Evolutionary conservation across 92 coral and sea anemone species (phyloP), one percentile per base, ranked within the genome.

Genomic region (Umimayanthus kanabou): DNA sequence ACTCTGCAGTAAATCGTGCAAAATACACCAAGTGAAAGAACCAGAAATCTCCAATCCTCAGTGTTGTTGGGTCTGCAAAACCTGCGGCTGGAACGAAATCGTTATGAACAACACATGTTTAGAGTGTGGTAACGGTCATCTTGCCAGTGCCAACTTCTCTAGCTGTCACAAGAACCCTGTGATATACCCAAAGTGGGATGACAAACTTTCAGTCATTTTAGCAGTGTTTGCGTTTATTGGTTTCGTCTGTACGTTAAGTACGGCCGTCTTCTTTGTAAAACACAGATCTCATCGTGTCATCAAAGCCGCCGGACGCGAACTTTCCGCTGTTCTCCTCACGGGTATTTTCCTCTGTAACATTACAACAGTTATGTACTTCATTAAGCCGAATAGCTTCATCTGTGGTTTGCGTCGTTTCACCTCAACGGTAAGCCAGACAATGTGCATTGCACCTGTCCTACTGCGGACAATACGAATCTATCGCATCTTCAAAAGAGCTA

Each of bases 301-400:
- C 49, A 90, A 90, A 75, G 92, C 92, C 23, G 85, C 92, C 15
- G 88, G 92, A 40, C 89, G 92, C 47, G 92, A 90, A 75, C 92
- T 90, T 9, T 72, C 92, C 2, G 79, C 84, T 4, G 85, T 90
- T 25, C 85, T 90, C 5, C 87, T 90, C 9, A 29, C 81, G 1
- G 92, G 92, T 11, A 77, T 90, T 9, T 49, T 89, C 8, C 75
- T 90, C 7, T 80, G 85, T 65, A 64, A 73, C 33, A 70, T 81
- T 9, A 80, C 80, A 4, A 85, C 90, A 2, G 78, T 84, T 39
- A 22, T 90, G 55, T 75, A 86, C 11, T 61, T 90, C 28, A 74
- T 80, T 18, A 77, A 80, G n/a, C 92, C 92, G 14, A 86, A 65
- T 13, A 9, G 82, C 10, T 22, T 76, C 23, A n/a, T 76, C 28